Evolutionary conservation across 2,797 vertebrate species (phyloP), one percentile per base, ranked within the genome.

Genomic region (Staurois parvus): DNA sequence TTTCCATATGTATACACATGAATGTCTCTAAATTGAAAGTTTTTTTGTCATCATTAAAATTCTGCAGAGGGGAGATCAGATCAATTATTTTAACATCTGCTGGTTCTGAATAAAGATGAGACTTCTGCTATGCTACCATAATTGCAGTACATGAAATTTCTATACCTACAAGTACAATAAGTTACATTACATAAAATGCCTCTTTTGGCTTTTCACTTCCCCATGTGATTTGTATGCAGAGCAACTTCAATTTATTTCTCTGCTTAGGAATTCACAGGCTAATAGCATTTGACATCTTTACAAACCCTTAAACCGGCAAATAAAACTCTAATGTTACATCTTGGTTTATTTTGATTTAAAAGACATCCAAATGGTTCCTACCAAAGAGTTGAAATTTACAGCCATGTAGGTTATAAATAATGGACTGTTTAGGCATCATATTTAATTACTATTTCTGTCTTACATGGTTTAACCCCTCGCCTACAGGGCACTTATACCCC

Each of bases 51-150:
- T 40, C 64, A 52, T 73, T 64, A 64, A 42, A 72, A 81, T 81
- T 73, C 15, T 30, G 37, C 40, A 69, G 19, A 48, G 32, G 59
- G 37, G 73, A 37, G 9, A 29, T 62, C 45, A 64, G 59, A 73
- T 82, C 69, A 82, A 73, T 82, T 82, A 82, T 82, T 82, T 73
- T 82, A 82, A 45, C 80, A 82, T 82, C 80, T 82, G 80, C 34
- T 72, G 70, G 42, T 74, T 73, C 72, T 82, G 80, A 82, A 82
- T 73, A 73, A 73, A 82, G 80, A 74, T 64, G 80, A 64, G 32
- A 73, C 64, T 73, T 30, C 52, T 34, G 70, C 72, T 62, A 56
- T 66, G 70, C 70, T 62, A 64, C 21, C 56, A 81, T 73, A 86
- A 81, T 77, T 82, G 66, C 68, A 45, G 26, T 81, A 76, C 45